These are phyloP conservation scores for Athripsodes cinereus DNA, from an alignment of 2,888 invertebrate species.

Conservation along the genomic window DNA sequence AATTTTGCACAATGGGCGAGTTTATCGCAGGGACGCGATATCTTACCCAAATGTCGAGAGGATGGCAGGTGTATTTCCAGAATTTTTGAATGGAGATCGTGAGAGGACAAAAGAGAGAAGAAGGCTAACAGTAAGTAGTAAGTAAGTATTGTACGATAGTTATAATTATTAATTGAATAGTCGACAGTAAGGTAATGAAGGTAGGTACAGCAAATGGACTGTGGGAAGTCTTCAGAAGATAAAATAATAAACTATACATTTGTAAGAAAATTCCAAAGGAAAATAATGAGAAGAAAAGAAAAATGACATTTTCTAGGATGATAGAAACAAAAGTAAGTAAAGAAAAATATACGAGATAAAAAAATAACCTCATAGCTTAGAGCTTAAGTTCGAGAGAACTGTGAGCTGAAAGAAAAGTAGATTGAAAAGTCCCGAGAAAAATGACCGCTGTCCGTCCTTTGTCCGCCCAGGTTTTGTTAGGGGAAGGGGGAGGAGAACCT, in stretches of 20 bases:
- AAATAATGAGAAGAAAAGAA: constrained; percentile 27
- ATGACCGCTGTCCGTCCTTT: constrained; percentile 47
- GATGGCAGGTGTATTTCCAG: no score
- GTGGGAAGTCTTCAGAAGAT: no score
- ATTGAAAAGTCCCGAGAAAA: constrained; percentile 47
- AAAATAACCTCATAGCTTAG: constrained; percentile 28
- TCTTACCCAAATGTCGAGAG: no score
- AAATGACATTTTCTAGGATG: constrained; percentile 27
- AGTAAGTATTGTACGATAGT: no score
- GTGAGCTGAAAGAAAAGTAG: constrained; percentile 33
- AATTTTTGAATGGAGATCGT: no score
- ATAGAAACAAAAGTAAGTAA: constrained; percentile 26
- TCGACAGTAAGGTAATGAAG: no score
- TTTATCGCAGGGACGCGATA: no score
- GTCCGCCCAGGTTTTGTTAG: constrained; percentile 29
- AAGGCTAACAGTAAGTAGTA: no score
- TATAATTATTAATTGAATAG: no score
- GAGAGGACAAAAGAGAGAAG: no score
- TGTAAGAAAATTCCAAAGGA: constrained; percentile 9
- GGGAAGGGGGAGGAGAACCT: constrained; percentile 20
- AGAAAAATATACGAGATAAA: constrained; percentile 25
- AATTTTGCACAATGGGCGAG: no score
- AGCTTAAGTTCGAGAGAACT: constrained; percentile 28
- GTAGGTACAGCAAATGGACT: no score
- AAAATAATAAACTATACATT: neutral